These are phyloP conservation scores for Drosophila parthenogenetica DNA, from an alignment of 2,888 invertebrate species.

Conservation along the genomic window DNA sequence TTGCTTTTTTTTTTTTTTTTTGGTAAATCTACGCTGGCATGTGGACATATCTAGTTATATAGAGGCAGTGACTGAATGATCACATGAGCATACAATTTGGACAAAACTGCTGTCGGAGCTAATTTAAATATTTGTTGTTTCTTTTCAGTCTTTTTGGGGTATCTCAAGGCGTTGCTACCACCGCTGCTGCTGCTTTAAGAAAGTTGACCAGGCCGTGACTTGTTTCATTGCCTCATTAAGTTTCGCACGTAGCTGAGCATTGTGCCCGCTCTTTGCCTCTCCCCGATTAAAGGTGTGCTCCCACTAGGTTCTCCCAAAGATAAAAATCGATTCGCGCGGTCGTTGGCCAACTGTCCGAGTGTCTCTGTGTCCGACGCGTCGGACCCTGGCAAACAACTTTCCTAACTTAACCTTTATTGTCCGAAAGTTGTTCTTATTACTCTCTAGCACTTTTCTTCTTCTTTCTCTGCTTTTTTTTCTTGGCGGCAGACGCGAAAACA, in stretches of 20 bases:
- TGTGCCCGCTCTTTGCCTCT: conserved; percentile 22
- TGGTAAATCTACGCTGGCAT: conserved; percentile 11
- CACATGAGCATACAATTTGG: conserved; percentile 73
- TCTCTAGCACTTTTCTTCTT: conserved; percentile 38
- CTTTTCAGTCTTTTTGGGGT: conserved; percentile 36
- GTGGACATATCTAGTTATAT: conserved; percentile 31
- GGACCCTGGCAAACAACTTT: conserved; percentile 62
- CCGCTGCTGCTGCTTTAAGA: conserved; percentile 56
- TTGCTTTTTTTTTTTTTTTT: not conserved
- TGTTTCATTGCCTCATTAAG: conserved; percentile 75
- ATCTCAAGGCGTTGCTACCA: conserved; percentile 30
- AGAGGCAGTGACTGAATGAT: conserved; percentile 22
- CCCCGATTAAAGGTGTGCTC: not conserved
- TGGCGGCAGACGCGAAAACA: conserved; percentile 34
- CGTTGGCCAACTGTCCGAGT: conserved; percentile 68
- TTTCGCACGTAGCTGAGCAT: conserved; percentile 65
- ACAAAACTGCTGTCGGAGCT: conserved; percentile 54
- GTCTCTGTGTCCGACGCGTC: conserved; percentile 23
- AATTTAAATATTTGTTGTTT: conserved; percentile 67
- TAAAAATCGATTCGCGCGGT: conserved; percentile 82
- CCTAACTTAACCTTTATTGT: conserved; percentile 81
- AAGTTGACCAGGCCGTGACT: conserved; percentile 73
- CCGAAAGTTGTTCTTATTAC: conserved; percentile 76
- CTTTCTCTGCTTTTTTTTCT: conserved; percentile 12
- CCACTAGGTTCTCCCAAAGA: conserved; percentile 52